Base-by-base conservation (phyloP, 1,140 invertebrate species). In the Drosophila azteca region DNA sequence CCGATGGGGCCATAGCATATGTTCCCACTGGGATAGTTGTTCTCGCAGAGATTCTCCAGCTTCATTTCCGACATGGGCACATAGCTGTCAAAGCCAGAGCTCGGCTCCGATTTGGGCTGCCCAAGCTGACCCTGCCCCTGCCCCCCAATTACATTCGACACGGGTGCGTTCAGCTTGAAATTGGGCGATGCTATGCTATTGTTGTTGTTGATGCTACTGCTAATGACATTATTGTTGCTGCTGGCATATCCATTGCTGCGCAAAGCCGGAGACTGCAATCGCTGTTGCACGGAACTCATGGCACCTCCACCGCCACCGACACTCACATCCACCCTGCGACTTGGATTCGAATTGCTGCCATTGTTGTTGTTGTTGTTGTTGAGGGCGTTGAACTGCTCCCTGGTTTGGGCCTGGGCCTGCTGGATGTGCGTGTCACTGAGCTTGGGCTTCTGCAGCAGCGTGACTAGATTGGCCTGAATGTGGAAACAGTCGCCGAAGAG, bases 401-500 rank as follows among this genome's bases (percentile, higher is more conserved):
- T 79, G 2, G 80, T 79, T 61, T 78, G 83, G 9, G 90, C 90
- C 61, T 92, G 91, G 2, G 90, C 90, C 73, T 92, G 91, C 62
- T 91, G 91, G 15, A 93, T 92, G 64, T 93, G 91, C 53, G 93
- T 93, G 68, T 93, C 93, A 77, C 92, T 93, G 79, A 95, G 93
- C 94, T 95, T 94, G 69, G 95, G 94, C 77, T 94, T 94, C 76
- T 94, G 95, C 76, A 96, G 93, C 64, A 98, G 90, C 26, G 96
- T 96, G 68, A 98, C 97, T 78, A 97, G 93, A 92, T 98, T 97
- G 46, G 96, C 94, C 91, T 98, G 97, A 39, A 98, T 96, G 87
- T 97, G 95, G 92, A 98, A 98, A 73, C 96, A 95, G 91, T 98
- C 96, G 7, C 96, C 96, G 90, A 97, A 97, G 93, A 98, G 95